Base-by-base conservation (phyloP, 2,797 vertebrate genomes). In the Columba guinea region DNA sequence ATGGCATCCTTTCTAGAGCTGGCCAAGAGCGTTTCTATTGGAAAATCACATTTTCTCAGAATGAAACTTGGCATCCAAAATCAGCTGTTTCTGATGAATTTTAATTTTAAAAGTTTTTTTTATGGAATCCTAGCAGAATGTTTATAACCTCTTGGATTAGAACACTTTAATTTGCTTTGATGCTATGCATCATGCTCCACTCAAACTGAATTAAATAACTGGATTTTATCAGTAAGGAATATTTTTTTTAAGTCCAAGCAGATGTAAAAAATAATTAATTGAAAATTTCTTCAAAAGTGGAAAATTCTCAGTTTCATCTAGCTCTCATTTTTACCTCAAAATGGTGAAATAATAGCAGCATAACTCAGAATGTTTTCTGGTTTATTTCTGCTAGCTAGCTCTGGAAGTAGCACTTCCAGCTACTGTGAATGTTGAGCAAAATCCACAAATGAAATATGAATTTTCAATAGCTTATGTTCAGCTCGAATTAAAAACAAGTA, bases 391-490 rank as follows among this genome's bases (percentile, higher is more conserved):
- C 21, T 55, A 69, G 34, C 51, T 37, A 78, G 53, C 71, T 44
- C 67, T 76, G 39, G 39, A 77, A 89, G 44, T 76, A 85, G 80
- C 65, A 59, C 55, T 60, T 94, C 30, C 70, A 92, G 58, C 58
- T 93, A 77, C 79, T 77, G 88, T 91, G 88, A 97, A 96, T 89
- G 44, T 92, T 87, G 83, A 94, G 73, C 62, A 94, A 95, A 96
- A 95, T 92, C 89, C 91, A 59, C 87, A 94, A 78, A 94, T 85
- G 55, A 85, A 95, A 92, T 88, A 83, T 89, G 96, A 94, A 97
- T 96, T 96, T 97, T 96, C 83, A 88, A 86, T 91, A 95, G 80
- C 95, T 95, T 94, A 94, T 79, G 84, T 95, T 95, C 85, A 86
- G 64, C 63, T 95, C 89, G 68, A 79, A 75, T 91, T 95, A 96